A percentile compares a stretch with the other conserved stretches of the same genome.
These are phyloP conservation scores for human DNA, from an alignment of 2,113 vertebrate species.

Conservation along the genomic window GRCh38 chrX:16158001-16158500, in stretches of 20 bases:
- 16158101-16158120: not conserved
- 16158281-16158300: not conserved
- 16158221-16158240: not conserved
- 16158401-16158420: not conserved
- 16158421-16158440: not conserved
- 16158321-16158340: not conserved
- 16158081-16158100: not conserved
- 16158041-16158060: not conserved
- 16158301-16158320: not conserved
- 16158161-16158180: not conserved
- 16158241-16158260: conserved; percentile 13
- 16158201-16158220: not conserved
- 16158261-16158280: not conserved
- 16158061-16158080: too few relatives aligned
- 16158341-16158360: not conserved
- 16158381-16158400: not conserved
- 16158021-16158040: not conserved
- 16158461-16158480: not conserved
- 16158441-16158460: not conserved
- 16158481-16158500: not conserved
- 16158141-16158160: not conserved
- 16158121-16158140: not conserved
- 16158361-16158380: not conserved
- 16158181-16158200: conserved; percentile 12
- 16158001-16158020: not conserved